phyloP scores from a whole-genome alignment of 2,797 vertebrate species.

The Paedocypris micromegethes region DNA sequence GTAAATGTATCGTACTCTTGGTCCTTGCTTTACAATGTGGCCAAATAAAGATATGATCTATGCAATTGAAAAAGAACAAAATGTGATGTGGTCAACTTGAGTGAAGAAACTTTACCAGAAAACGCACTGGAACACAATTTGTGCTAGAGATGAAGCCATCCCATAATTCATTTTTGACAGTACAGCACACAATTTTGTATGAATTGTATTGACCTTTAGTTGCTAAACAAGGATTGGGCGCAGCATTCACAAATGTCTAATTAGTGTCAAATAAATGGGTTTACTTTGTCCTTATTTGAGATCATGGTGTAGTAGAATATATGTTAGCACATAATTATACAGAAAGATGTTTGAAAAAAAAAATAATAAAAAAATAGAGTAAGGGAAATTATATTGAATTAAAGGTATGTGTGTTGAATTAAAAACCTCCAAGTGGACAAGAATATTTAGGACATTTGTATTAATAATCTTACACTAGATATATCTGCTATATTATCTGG shows the following conservation, averaged over 20 bases:
- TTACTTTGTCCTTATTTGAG: no score
- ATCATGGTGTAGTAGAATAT: no score
- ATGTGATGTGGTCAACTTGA: no score
- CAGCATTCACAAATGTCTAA: slow-evolving; percentile 10
- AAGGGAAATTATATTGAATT: neutral
- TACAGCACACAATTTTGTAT: neutral
- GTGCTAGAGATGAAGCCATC: no score
- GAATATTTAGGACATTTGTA: no score
- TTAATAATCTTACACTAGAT: slow-evolving; percentile 27
- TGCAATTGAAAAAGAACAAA: neutral
- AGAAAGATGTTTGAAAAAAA: slow-evolving; percentile 4
- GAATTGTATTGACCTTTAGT: neutral
- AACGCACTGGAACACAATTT: no score
- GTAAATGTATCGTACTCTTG: slow-evolving; percentile 24
- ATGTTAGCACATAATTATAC: no score
- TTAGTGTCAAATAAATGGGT: slow-evolving; percentile 1
- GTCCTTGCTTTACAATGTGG: slow-evolving; percentile 17
- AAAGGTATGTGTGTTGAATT: no score
- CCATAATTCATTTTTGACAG: no score
- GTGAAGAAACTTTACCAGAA: no score
- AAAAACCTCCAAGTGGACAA: no score
- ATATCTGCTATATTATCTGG: slow-evolving; percentile 17
- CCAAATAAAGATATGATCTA: slow-evolving; percentile 10
- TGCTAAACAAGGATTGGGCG: neutral
- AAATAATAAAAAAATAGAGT: neutral